Evolutionary conservation across 2,888 invertebrate species (phyloP), one percentile per base, ranked within the genome.

Genomic region (Trichogramma evanescens): DNA sequence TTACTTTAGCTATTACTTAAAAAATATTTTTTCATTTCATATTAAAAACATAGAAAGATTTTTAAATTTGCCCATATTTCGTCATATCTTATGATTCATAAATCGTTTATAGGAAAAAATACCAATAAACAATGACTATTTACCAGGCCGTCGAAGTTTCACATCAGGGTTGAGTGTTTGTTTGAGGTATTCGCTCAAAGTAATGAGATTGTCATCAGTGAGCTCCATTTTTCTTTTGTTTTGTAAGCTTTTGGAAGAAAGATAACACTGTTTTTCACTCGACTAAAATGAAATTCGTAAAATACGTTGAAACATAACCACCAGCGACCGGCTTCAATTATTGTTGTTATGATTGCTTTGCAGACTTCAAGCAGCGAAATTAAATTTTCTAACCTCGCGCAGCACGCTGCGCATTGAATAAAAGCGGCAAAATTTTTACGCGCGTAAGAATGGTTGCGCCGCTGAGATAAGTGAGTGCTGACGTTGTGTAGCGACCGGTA

Each of bases 131-230:
- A 40, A 66, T 63, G 65, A 46, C 6, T 42, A 10, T 58, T 80
- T 81, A 93, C 95, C 95, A 77, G 93, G 91, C 76, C 91, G 84
- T 66, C 96, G 82, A 59, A 91, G 81, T 72, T 86, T 85, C 39
- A 87, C 84, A 76, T 95, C 93, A 0, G 93, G 89, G 72, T 85
- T 92, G 42, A 97, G 80, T 4, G 96, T 96, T 78, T 93, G 89
- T 72, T 91, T 88, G 68, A 96, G 83, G 78, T 93, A 95, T 70
- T 88, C 86, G 54, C 89, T 88, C 67, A 96, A 80, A 7, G 89
- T 89, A 68, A 86, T 82, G 68, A 93, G 81, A 81, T 95, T 95
- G 51, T 87, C 88, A 57, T 93, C 93, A 4, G 89, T 92, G 9
- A 95, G 83, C 76, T 95, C 95, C 95, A 96, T 96, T 67, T 13